phyloP scores from a whole-genome alignment of 2,888 invertebrate genomes.

The Sphaerophoria rueppellii region DNA sequence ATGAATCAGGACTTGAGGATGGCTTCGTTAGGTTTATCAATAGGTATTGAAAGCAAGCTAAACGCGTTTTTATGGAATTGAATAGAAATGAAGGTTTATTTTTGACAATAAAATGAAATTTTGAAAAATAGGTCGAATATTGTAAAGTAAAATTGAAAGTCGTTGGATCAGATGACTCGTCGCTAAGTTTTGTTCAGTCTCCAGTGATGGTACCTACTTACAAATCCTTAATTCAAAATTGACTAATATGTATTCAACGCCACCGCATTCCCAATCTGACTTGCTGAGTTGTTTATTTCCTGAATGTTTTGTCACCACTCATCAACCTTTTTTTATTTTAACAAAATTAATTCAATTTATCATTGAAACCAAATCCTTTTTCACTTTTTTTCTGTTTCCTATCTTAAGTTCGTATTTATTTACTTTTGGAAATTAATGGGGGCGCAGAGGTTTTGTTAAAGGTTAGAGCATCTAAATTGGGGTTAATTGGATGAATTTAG shows the following conservation, averaged over 20 bases:
- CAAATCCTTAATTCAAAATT: too few species aligned
- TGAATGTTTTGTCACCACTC: slow-evolving; percentile 8
- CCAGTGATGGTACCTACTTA: too few species aligned
- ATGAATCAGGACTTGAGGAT: slow-evolving; percentile 1
- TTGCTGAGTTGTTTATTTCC: not conserved
- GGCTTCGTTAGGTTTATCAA: too few species aligned
- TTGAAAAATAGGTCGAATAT: slow-evolving; percentile 4
- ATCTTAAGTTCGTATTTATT: slow-evolving; percentile 9
- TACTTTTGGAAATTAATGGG: slow-evolving; percentile 2
- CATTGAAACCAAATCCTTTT: slow-evolving; percentile 16
- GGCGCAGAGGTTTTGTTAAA: slow-evolving; percentile 26
- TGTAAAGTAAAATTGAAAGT: not conserved
- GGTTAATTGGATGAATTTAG: slow-evolving; percentile 48
- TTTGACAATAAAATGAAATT: not conserved
- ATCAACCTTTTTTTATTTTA: slow-evolving; percentile 4
- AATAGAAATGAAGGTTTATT: not conserved
- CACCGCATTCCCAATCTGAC: too few species aligned
- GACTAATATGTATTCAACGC: too few species aligned
- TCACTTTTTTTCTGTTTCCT: not conserved
- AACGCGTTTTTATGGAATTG: slow-evolving; percentile 2
- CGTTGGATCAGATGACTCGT: not conserved
- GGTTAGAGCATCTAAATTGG: slow-evolving; percentile 30
- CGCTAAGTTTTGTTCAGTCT: too few species aligned
- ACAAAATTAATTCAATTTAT: slow-evolving; percentile 22
- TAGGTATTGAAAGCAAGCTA: too few species aligned